Evolutionary conservation across 1,140 invertebrate species (phyloP), one percentile per base, ranked within the genome.

Genomic region (Pristionchus pacificus): DNA sequence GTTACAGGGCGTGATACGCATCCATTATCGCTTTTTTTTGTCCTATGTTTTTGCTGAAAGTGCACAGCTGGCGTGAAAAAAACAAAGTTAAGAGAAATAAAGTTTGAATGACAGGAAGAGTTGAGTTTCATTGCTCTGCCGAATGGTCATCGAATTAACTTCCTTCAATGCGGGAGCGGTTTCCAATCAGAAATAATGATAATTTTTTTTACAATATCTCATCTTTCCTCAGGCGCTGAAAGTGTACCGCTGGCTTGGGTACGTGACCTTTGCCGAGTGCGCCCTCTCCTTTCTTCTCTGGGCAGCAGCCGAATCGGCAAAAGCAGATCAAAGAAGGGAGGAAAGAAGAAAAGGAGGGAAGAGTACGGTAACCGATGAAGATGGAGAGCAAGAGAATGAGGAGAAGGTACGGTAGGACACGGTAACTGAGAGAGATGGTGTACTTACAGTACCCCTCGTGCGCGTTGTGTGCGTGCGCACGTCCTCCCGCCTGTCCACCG

Each of bases 401-500:
- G 72, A 24, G 19, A 24, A 10, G 19, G n/a, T 19, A 71, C n/a
- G 68, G 10, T n/a, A n/a, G n/a, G n/a, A n/a, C n/a, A n/a, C n/a
- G n/a, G n/a, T n/a, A n/a, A n/a, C n/a, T n/a, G n/a, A n/a, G n/a
- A n/a, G n/a, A n/a, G n/a, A n/a, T n/a, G n/a, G n/a, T n/a, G n/a
- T n/a, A n/a, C n/a, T 25, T 66, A 66, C 32, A 70, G 64, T 71
- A 55, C 1, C 62, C 76, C 3, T 62, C 24, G 10, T 75, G 75
- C 59, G 59, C 70, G 31, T 57, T 72, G n/a, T 74, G 75, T 32
- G 25, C 74, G 24, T 30, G 69, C 29, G n/a, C 24, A 14, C 64
- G 32, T 2, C 31, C 28, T 32, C 77, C 79, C 28, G 77, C 80
- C 0, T 66, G 75, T 27, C 71, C 72, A 19, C 80, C 80, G 30